Base-by-base conservation (phyloP, 2,113 vertebrate genomes). In the Leiothrix lutea region DNA sequence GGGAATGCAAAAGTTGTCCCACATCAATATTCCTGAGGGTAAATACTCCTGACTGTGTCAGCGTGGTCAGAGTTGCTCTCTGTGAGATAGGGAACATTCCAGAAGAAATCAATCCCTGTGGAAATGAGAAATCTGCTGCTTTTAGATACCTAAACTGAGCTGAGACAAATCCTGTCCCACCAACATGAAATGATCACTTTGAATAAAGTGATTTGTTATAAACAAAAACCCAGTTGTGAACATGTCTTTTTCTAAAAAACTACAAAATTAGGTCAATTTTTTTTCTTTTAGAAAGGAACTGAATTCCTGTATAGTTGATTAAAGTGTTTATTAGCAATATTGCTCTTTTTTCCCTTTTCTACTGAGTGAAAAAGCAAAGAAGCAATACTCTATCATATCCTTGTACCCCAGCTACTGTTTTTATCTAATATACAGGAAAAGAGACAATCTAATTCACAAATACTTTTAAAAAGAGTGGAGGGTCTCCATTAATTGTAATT, bases 401-500 rank as follows among this genome's bases (percentile, higher is more conserved):
- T 51, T 61, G 47, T 36, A 75, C 6, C 54, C 19, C 40, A 69
- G 61, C 5, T 61, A 57, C 31, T 31, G 11, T 0, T 82, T 88
- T 33, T 88, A 11, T 31, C 12, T 29, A 31, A 53, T 35, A 21
- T 9, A 22, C 9, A 73, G 47, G 10, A 94, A 91, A 20, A 67
- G 28, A 47, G 22, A 60, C 12, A 87, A 36, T 38, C 22, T 8
- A 54, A 85, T 48, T 86, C 62, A 84, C 36, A 70, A 78, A 80
- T 9, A 86, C 19, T 70, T 89, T 71, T 69, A 45, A 56, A 91
- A 92, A 80, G 38, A 38, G 21, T 80, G 31, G 25, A 80, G 42
- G 26, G 42, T 82, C 80, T 91, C 35, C 25, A 88, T 78, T 81
- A 83, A 56, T 62, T 79, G 20, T 16, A 88, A 95, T 77, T 94